Percentiles rank a stretch among this genome's conserved stretches.
Conservation (phyloP, 2,888 invertebrate genomes). For the Criorhina ranunculi region DNA sequence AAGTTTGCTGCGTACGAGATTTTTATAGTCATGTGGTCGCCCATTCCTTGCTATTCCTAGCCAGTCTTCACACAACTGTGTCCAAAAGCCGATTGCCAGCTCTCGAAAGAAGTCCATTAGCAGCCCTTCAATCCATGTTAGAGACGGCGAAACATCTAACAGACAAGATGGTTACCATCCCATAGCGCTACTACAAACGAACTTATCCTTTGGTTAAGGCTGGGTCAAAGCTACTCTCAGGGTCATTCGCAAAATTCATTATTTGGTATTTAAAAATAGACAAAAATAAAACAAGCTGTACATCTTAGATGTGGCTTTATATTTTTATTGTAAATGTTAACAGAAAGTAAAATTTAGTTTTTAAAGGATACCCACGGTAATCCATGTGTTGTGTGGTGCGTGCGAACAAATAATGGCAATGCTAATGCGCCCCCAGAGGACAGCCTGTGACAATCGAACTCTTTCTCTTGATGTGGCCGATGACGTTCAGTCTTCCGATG, state of each 20-base stretch:
- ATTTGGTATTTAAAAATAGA: constrained; percentile 67
- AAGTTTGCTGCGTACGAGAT: constrained; percentile 41
- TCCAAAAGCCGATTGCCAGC: constrained; percentile 45
- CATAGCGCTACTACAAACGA: constrained; percentile 36
- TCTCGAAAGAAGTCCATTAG: constrained; percentile 60
- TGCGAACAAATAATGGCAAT: constrained; percentile 73
- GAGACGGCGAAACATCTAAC: constrained; percentile 49
- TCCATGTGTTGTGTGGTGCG: constrained; percentile 69
- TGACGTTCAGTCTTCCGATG: constrained; percentile 55
- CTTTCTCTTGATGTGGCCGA: constrained; percentile 58
- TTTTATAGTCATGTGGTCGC: constrained; percentile 32
- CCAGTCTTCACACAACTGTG: constrained; percentile 52
- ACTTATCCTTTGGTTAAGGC: constrained; percentile 75
- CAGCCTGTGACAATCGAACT: constrained; percentile 49
- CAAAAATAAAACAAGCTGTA: constrained; percentile 29
- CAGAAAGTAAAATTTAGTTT: constrained; percentile 70
- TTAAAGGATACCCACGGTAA: constrained; percentile 68
- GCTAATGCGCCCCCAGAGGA: constrained; percentile 76
- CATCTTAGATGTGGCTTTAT: constrained; percentile 67
- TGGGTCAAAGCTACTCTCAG: constrained; percentile 78
- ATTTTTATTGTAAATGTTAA: constrained; percentile 62
- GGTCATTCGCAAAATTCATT: constrained; percentile 79
- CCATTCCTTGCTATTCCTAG: constrained; percentile 26
- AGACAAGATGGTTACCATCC: constrained; percentile 63
- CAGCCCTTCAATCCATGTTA: constrained; percentile 53